Conservation (phyloP, 2,888 invertebrate species). For the Caenorhabditis angaria region DNA sequence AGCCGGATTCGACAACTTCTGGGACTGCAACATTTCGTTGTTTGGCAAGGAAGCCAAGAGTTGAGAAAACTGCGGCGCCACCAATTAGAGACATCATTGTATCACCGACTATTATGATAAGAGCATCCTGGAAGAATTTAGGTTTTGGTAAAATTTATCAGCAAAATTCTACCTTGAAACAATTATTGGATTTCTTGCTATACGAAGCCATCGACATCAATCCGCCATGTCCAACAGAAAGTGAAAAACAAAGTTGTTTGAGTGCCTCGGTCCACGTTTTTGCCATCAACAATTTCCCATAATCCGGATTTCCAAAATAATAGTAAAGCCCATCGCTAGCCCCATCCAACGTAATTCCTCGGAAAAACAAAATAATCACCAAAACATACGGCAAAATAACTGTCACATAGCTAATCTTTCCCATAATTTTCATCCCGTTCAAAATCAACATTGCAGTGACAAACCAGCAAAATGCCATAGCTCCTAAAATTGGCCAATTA, state of each 20-base stretch:
- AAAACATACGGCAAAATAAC: constrained; percentile 44
- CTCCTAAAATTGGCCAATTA: constrained; percentile 49
- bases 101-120: constrained; percentile 61
- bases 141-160: not conserved
- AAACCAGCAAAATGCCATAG: constrained; percentile 51
- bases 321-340: constrained; percentile 53
- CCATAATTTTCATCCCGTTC: constrained; percentile 63
- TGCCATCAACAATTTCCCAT: constrained; percentile 32
- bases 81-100: constrained; percentile 54
- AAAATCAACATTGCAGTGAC: constrained; percentile 48
- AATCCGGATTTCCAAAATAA: constrained; percentile 43
- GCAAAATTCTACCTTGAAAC: constrained; percentile 44
- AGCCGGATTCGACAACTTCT: constrained; percentile 61
- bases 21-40: constrained; percentile 19
- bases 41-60: constrained; percentile 53
- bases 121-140: constrained; percentile 47
- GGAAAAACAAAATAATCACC: constrained; percentile 48
- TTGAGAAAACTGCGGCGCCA: constrained; percentile 55
- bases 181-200: constrained; percentile 60
- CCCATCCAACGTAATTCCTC: constrained; percentile 59
- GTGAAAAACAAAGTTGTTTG: constrained; percentile 63
- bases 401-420: constrained; percentile 28
- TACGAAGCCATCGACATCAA: constrained; percentile 62
- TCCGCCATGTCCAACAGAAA: constrained; percentile 64
- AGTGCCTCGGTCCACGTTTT: constrained; percentile 62